Percentiles rank a stretch among this genome's conserved stretches.
These are phyloP conservation scores for Monodelphis domestica DNA, from an alignment of 2,797 vertebrate species.

Conservation along the genomic window DNA sequence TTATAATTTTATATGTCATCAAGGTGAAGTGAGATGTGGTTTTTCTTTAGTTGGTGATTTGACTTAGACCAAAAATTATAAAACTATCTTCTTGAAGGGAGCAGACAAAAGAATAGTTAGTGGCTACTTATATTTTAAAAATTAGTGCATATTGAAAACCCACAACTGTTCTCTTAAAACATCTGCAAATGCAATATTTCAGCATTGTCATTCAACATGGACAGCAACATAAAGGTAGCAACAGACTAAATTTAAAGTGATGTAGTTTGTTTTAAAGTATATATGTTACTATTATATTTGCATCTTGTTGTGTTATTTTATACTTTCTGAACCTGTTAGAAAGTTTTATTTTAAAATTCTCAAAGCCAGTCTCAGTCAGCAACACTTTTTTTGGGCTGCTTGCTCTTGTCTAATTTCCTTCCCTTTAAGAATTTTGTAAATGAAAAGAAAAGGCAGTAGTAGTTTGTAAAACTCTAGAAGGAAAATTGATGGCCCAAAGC, in stretches of 20 bases:
- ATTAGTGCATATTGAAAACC: neutral
- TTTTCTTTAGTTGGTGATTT: neutral
- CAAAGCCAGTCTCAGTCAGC: neutral
- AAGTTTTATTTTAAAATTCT: neutral
- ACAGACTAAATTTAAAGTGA: neutral
- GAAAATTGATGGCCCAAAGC: neutral
- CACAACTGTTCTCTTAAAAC: neutral
- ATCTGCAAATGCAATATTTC: neutral
- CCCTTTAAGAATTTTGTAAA: neutral
- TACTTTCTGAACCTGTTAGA: neutral
- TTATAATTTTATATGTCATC: neutral
- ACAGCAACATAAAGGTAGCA: neutral
- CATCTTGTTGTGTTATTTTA: neutral
- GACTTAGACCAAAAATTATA: neutral
- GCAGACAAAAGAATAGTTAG: neutral
- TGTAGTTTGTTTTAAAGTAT: neutral
- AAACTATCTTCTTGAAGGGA: neutral
- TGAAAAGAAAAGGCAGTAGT: neutral
- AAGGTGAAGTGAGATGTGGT: neutral
- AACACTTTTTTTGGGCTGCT: neutral
- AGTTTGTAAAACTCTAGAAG: neutral
- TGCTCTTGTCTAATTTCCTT: neutral
- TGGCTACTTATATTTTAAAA: neutral
- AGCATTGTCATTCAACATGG: neutral
- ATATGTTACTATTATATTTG: conserved; percentile 4